phyloP scores from a whole-genome alignment of 2,113 vertebrate genomes.

The Daphoenositta chrysoptera region DNA sequence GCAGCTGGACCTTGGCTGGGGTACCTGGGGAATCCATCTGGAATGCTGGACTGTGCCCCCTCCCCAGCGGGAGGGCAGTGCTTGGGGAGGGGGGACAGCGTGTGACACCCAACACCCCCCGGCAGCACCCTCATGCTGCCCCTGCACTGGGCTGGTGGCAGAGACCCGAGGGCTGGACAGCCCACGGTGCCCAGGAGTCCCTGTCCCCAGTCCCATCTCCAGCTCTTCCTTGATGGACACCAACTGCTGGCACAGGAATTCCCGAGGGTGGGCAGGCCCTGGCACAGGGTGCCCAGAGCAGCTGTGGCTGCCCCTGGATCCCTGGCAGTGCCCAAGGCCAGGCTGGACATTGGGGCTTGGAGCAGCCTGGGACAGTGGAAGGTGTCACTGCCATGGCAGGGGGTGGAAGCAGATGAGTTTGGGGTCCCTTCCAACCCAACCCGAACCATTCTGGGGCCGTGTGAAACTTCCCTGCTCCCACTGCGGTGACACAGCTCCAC shows the following conservation, averaged over 20 bases:
- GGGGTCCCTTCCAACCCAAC: neutral
- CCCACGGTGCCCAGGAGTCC: rapidly evolving
- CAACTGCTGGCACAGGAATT: neutral
- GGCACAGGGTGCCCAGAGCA: neutral
- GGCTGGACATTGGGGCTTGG: rapidly evolving
- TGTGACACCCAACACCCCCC: neutral
- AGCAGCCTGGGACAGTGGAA: rapidly evolving
- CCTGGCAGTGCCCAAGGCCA: neutral
- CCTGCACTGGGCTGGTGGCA: neutral
- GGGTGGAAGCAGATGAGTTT: neutral
- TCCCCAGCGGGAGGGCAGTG: neutral
- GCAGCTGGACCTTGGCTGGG: neutral
- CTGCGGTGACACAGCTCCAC: neutral
- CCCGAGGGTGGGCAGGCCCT: neutral
- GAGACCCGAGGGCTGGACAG: neutral
- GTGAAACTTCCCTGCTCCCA: neutral
- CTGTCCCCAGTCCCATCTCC: rapidly evolving
- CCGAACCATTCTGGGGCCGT: rapidly evolving
- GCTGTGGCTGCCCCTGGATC: neutral
- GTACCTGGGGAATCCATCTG: neutral
- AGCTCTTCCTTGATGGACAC: neutral
- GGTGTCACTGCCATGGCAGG: neutral
- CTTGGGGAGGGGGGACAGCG: rapidly evolving
- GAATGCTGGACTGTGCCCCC: rapidly evolving
- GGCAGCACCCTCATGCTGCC: rapidly evolving